These are phyloP conservation scores for Hydrotaea diabolus DNA, from an alignment of 2,888 invertebrate genomes.

Conservation along the genomic window DNA sequence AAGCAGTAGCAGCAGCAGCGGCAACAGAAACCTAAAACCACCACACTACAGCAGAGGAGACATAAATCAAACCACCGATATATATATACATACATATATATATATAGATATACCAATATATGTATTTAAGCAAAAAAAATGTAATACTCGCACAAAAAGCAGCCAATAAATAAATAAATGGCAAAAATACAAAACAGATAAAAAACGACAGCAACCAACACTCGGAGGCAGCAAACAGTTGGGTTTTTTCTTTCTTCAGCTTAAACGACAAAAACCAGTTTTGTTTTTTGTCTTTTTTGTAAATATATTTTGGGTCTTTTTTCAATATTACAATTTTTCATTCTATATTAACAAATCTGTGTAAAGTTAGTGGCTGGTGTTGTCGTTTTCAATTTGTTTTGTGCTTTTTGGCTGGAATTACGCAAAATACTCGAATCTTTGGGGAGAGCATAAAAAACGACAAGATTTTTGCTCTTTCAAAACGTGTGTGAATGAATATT, in stretches of 20 bases:
- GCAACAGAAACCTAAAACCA: constrained; percentile 29
- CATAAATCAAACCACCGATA: constrained; percentile 27
- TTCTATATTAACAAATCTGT: too few relatives aligned
- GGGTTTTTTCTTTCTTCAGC: constrained; percentile 11
- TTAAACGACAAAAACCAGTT: constrained; percentile 26
- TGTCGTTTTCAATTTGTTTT: neutral
- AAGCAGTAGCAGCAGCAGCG: neutral
- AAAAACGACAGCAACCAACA: neutral
- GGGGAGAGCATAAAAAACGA: neutral
- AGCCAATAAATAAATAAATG: constrained; percentile 10
- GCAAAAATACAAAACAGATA: constrained; percentile 2
- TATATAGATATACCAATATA: neutral
- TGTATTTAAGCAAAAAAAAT: constrained; percentile 3
- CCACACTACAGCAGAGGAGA: constrained; percentile 28
- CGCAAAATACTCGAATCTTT: constrained; percentile 1
- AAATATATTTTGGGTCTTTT: neutral
- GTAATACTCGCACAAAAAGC: neutral
- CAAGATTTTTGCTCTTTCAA: neutral
- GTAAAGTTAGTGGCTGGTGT: neutral
- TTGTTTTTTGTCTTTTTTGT: neutral
- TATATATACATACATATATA: neutral
- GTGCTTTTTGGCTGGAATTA: neutral
- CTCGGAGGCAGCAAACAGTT: neutral
- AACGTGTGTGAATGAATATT: neutral
- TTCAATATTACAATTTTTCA: constrained; percentile 8